Percentiles rank a stretch among this genome's conserved stretches.
These are phyloP conservation scores for Trissoscelio sp. DNA, from an alignment of 2,888 invertebrate genomes.

Conservation along the genomic window DNA sequence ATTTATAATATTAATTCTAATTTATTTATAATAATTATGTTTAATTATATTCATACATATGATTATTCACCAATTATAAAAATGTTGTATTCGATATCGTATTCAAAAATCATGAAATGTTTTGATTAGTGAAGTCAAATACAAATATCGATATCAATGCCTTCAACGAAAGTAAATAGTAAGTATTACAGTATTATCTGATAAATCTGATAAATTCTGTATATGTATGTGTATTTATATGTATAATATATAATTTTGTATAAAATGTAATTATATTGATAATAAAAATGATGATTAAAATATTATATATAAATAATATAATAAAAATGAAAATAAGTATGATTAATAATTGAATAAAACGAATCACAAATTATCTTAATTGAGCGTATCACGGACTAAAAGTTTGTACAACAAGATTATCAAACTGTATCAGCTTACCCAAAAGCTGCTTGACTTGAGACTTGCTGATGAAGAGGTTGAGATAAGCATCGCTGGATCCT, in stretches of 20 bases:
- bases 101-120: background rate
- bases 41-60: no score
- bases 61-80: no score
- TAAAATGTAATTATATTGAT: background rate
- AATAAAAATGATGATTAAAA: no score
- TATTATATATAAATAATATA: no score
- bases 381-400: background rate
- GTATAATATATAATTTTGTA: background rate
- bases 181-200: background rate
- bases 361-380: background rate
- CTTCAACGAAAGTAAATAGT: background rate
- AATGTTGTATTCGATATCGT: no score
- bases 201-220: no score
- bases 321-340: no score
- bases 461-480: conserved; percentile 92
- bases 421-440: conserved; percentile 85
- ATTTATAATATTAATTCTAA: no score
- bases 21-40: no score
- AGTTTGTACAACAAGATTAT: conserved; percentile 7
- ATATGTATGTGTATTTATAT: no score
- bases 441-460: conserved; percentile 91
- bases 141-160: background rate
- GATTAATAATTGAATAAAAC: no score
- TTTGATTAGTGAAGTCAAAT: background rate
- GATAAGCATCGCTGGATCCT: conserved; percentile 87